Percentiles rank a stretch among this genome's conserved stretches.
Conservation (phyloP, 2,113 vertebrate species). For the Nibea albiflora region DNA sequence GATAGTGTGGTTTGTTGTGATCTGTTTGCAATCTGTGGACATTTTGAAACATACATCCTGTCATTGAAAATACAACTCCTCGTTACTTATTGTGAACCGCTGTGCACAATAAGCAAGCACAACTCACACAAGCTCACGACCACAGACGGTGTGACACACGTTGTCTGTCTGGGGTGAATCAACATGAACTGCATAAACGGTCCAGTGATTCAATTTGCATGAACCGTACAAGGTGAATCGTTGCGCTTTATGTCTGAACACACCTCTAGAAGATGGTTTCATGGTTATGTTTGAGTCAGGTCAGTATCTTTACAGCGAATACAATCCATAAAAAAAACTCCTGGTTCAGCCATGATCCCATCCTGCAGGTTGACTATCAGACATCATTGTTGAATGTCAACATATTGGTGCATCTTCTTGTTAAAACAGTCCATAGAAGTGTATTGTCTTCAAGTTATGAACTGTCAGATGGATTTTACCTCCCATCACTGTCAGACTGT, state of each 20-base stretch:
- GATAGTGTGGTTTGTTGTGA: background rate
- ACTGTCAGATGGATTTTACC: background rate
- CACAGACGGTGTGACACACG: too few relatives aligned
- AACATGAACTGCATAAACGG: too few relatives aligned
- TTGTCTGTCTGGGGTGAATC: too few relatives aligned
- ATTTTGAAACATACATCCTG: background rate
- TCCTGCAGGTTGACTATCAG: background rate
- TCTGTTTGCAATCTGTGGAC: background rate
- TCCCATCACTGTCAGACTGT: background rate
- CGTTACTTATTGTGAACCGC: background rate
- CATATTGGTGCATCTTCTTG: background rate
- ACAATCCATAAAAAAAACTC: background rate
- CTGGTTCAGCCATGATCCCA: background rate
- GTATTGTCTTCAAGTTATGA: background rate
- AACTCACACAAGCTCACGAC: too few relatives aligned
- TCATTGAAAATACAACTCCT: background rate
- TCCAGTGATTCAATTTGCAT: background rate
- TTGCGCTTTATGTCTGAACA: background rate
- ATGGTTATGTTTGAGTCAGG: background rate
- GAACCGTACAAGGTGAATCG: background rate
- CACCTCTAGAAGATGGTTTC: background rate
- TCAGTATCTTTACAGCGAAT: background rate
- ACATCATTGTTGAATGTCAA: background rate
- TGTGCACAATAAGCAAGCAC: too few relatives aligned
- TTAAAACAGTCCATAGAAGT: background rate